A percentile compares a stretch with the other conserved stretches of the same genome.
These are phyloP conservation scores for Actinopyga echinites DNA, from an alignment of 53 echinoderm and acorn worm species.

Conservation along the genomic window DNA sequence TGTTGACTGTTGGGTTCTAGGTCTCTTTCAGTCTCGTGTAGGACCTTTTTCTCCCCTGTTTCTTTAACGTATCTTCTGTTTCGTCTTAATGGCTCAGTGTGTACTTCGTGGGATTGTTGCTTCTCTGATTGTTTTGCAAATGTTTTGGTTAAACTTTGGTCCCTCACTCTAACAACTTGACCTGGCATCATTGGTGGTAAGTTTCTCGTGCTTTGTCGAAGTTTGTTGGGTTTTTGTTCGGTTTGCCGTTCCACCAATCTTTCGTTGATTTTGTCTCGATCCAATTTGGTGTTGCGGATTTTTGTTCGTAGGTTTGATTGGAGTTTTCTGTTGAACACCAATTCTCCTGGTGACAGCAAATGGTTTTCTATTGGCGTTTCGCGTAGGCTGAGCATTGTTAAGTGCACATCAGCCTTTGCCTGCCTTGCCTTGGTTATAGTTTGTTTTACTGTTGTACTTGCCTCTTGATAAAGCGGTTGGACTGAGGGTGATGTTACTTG, in stretches of 20 bases:
- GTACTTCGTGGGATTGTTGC: neutral
- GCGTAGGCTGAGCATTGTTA: neutral
- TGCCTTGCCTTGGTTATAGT: too few relatives aligned
- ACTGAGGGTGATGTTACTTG: too few relatives aligned
- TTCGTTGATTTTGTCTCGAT: neutral
- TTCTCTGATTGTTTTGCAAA: neutral
- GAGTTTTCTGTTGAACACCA: slow-evolving; percentile 28
- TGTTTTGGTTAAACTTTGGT: neutral
- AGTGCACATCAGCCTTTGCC: neutral
- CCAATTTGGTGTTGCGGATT: neutral
- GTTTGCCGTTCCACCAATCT: neutral
- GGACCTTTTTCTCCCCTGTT: too few relatives aligned
- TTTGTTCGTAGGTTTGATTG: neutral
- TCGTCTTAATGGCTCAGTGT: too few relatives aligned
- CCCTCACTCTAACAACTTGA: neutral
- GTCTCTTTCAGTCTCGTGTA: too few relatives aligned
- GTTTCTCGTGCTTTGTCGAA: neutral
- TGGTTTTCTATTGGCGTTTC: slow-evolving; percentile 48
- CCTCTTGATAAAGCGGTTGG: too few relatives aligned
- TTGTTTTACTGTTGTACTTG: neutral
- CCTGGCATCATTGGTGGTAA: neutral
- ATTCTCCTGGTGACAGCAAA: slow-evolving; percentile 47
- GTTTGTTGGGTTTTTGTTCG: neutral
- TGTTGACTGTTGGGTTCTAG: too few relatives aligned
- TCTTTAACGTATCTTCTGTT: too few relatives aligned